These are phyloP conservation scores for Saiga tatarica DNA, from an alignment of 2,113 vertebrate species.

Conservation along the genomic window DNA sequence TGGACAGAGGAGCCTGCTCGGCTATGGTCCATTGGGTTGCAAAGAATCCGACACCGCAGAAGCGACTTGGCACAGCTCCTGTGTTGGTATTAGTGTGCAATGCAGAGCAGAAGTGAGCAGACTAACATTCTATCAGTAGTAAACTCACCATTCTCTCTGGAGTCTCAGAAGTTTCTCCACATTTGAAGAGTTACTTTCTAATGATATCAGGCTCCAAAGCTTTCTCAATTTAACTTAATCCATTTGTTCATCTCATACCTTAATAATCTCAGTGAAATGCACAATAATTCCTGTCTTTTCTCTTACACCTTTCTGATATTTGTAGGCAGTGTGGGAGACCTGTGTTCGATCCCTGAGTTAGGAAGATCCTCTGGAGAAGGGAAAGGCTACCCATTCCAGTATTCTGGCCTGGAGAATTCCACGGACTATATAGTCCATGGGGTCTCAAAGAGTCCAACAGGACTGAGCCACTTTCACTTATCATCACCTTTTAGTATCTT, in stretches of 20 bases:
- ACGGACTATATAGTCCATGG: not conserved
- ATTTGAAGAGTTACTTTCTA: not conserved
- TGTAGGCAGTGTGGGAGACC: not conserved
- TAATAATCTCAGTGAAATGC: not conserved
- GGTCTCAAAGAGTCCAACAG: not conserved
- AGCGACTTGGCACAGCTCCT: not conserved
- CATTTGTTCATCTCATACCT: not conserved
- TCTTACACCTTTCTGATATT: not conserved
- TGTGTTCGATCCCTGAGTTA: not conserved
- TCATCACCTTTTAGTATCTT: not conserved
- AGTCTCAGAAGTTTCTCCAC: not conserved
- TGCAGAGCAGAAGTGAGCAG: not conserved
- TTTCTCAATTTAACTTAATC: conserved; percentile 3
- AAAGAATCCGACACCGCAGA: fast-evolving
- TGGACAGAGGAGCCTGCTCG: not conserved
- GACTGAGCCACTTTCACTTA: not conserved
- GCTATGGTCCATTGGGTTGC: not conserved
- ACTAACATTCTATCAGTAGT: not conserved
- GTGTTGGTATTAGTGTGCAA: not conserved
- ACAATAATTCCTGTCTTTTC: not conserved
- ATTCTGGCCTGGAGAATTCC: not conserved
- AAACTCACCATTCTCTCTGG: not conserved
- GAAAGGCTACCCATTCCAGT: not conserved
- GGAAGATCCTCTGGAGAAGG: not conserved
- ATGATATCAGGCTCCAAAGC: not conserved